Percentiles rank a stretch among this genome's conserved stretches.
Evolutionary conservation across 2,797 vertebrate species (phyloP).

Genomic region (Triplophysa bombifrons): DNA sequence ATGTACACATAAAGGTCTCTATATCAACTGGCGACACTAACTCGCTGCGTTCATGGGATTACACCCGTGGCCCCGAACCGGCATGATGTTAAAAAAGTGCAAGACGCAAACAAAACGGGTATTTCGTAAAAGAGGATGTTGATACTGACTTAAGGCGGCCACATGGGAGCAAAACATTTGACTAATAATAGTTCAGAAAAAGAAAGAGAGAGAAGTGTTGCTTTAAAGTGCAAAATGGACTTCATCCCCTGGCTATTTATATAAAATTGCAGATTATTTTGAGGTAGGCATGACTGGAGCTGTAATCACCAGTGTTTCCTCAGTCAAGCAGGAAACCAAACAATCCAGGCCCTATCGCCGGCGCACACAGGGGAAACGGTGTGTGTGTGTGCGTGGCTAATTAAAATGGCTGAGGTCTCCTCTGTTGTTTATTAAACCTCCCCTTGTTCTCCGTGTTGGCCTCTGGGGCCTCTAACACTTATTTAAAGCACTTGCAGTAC

Average conservation of each 20-base stretch:
- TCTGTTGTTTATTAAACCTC: conserved; percentile 51
- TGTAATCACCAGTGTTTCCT: conserved; percentile 53
- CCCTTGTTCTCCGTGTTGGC: conserved; percentile 32
- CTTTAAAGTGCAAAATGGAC: conserved; percentile 24
- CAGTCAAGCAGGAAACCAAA: conserved; percentile 55
- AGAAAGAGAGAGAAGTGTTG: conserved; percentile 32
- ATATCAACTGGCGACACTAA: conserved; percentile 60
- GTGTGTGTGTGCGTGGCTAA: conserved; percentile 44
- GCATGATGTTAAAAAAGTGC: conserved; percentile 26
- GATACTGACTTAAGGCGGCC: conserved; percentile 72
- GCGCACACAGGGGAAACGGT: conserved; percentile 15
- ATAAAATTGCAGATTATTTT: conserved; percentile 45
- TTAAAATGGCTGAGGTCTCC: conserved; percentile 56
- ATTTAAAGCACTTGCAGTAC: conserved; percentile 20
- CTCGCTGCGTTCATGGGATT: conserved; percentile 64
- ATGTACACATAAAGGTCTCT: conserved; percentile 63
- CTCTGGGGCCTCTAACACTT: conserved; percentile 11
- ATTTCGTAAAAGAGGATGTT: conserved; percentile 74
- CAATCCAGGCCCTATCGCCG: conserved; percentile 49
- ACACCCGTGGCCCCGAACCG: conserved; percentile 32
- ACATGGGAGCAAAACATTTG: conserved; percentile 69
- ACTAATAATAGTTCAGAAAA: conserved; percentile 78
- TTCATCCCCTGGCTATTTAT: conserved; percentile 49
- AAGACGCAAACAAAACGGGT: conserved; percentile 61
- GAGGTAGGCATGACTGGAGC: conserved; percentile 49